phyloP scores from a whole-genome alignment of 2,888 invertebrate genomes.

The Enchytraeus crypticus region DNA sequence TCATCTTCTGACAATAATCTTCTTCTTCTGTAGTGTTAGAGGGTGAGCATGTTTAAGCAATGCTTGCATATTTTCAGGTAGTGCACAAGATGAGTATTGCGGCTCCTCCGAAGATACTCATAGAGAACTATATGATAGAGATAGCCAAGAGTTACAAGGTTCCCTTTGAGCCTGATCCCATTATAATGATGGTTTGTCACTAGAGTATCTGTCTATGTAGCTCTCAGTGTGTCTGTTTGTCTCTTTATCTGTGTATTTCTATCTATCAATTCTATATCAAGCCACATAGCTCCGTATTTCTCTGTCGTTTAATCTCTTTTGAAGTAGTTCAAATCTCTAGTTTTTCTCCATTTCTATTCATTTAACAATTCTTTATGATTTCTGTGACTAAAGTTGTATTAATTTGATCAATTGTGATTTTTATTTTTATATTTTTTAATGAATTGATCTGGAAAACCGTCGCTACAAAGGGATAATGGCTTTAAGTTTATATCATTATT shows the following conservation, averaged over 20 bases:
- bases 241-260: not conserved
- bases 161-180: constrained; percentile 66
- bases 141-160: constrained; percentile 90
- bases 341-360: too few species aligned
- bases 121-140: constrained; percentile 67
- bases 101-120: constrained; percentile 84
- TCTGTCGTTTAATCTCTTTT: not conserved
- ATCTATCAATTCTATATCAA: not conserved
- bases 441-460: too few species aligned
- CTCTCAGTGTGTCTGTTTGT: not conserved
- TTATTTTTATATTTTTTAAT: too few species aligned
- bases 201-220: not conserved
- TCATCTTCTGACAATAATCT: too few species aligned
- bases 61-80: constrained; percentile 51
- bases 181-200: constrained; percentile 10
- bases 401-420: too few species aligned
- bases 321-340: not conserved
- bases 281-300: not conserved
- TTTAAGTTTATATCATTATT: too few species aligned
- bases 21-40: too few species aligned
- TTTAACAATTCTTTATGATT: too few species aligned
- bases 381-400: too few species aligned
- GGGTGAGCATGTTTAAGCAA: too few species aligned
- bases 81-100: constrained; percentile 86
- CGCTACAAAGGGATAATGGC: too few species aligned